Evolutionary conservation across 2,888 invertebrate genomes (phyloP).

Genomic region (Caenorhabditis parvicauda): DNA sequence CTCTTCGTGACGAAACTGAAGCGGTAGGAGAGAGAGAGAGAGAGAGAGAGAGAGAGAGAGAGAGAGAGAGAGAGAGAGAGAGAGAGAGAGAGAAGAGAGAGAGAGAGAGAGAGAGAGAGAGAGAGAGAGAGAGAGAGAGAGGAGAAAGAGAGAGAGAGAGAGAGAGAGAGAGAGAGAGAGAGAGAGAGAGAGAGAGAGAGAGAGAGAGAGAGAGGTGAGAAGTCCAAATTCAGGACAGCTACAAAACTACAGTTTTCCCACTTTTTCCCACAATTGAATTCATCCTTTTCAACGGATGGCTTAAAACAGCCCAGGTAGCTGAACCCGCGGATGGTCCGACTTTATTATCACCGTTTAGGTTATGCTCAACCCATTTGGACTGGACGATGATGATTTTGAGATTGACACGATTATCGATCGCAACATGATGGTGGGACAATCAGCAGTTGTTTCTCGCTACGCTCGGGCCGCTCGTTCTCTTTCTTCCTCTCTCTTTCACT

Average conservation of each 20-base stretch:
- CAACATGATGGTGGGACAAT: conserved; percentile 29
- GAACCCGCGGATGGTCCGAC: too few species aligned
- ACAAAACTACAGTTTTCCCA: too few species aligned
- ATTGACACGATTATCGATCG: conserved; percentile 45
- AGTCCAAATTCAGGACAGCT: conserved; percentile 13
- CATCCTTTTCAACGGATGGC: conserved; percentile 42
- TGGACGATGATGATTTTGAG: conserved; percentile 53
- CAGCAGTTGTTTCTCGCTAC: neutral
- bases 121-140: conserved; percentile 10
- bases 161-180: conserved; percentile 10
- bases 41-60: conserved; percentile 10
- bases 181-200: conserved; percentile 10
- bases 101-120: conserved; percentile 9
- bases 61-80: conserved; percentile 10
- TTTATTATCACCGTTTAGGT: conserved; percentile 12
- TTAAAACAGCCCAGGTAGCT: conserved; percentile 32
- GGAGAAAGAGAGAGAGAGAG: conserved; percentile 3
- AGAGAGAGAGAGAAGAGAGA: conserved; percentile 11
- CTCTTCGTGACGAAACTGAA: conserved; percentile 11
- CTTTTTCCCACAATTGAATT: conserved; percentile 38
- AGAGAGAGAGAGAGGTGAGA: too few species aligned
- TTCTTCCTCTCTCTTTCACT: too few species aligned
- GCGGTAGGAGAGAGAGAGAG: conserved; percentile 3
- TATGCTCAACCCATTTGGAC: conserved; percentile 51
- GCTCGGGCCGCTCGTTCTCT: neutral